Conservation (phyloP, 2,113 vertebrate genomes). For the Apteryx owenii region DNA sequence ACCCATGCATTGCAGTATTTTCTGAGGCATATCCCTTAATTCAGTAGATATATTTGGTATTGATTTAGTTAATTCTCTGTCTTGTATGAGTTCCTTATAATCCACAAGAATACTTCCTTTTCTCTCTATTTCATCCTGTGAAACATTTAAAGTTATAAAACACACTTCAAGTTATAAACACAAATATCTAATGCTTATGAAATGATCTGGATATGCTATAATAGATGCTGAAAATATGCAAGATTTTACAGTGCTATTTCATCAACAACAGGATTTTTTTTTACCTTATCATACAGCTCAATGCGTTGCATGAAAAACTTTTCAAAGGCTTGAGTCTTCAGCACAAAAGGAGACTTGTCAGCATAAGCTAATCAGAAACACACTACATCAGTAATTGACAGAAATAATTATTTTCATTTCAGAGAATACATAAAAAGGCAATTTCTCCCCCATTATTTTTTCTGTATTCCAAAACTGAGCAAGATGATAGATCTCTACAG, state of each 20-base stretch:
- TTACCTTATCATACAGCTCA: constrained; percentile 95
- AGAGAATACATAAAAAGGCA: background rate
- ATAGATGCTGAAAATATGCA: background rate
- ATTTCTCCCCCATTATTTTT: background rate
- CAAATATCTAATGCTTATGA: background rate
- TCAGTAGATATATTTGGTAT: constrained; percentile 82
- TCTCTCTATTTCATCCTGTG: constrained; percentile 96
- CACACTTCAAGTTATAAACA: background rate
- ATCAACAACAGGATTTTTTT: background rate
- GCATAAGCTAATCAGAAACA: constrained; percentile 84
- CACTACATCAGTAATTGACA: background rate
- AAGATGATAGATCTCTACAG: background rate
- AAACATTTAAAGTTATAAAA: constrained; percentile 19
- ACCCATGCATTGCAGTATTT: constrained; percentile 91
- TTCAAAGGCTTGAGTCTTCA: constrained; percentile 93
- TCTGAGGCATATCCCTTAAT: constrained; percentile 89
- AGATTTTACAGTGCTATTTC: background rate
- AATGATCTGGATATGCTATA: background rate
- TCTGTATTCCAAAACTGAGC: background rate
- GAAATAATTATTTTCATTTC: background rate
- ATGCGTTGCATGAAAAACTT: constrained; percentile 89
- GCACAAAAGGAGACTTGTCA: constrained; percentile 83
- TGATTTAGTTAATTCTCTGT: constrained; percentile 68
- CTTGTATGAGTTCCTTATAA: constrained; percentile 86
- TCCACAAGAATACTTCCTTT: constrained; percentile 98